Percentiles rank a stretch among this genome's conserved stretches.
Conservation (phyloP, 2,888 invertebrate genomes). For the Lasius platythorax region DNA sequence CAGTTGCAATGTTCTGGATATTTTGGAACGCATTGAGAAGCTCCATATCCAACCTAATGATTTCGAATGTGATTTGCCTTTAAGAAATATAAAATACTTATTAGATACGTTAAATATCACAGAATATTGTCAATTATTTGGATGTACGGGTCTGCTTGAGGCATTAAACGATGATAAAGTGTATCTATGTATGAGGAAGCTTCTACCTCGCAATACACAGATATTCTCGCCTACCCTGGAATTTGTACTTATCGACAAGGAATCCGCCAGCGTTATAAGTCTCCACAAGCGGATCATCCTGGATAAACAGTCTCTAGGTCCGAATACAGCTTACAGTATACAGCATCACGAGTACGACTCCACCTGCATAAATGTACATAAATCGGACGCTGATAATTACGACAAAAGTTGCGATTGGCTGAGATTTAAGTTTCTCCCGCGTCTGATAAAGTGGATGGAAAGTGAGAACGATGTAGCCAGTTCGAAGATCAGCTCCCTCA, state of each 20-base stretch:
- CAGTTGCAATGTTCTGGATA: slow-evolving; percentile 79
- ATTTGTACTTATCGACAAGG: slow-evolving; percentile 83
- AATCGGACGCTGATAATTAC: slow-evolving; percentile 20
- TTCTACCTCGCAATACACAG: slow-evolving; percentile 84
- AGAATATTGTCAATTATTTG: slow-evolving; percentile 75
- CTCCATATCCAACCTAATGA: slow-evolving; percentile 1
- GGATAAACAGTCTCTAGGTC: slow-evolving; percentile 86
- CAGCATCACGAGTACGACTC: slow-evolving; percentile 67
- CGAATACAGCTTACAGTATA: slow-evolving; percentile 76
- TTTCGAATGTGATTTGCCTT: neutral
- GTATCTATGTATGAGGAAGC: slow-evolving; percentile 85
- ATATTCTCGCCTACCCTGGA: slow-evolving; percentile 85
- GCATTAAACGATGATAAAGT: slow-evolving; percentile 70
- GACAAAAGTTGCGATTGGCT: slow-evolving; percentile 87
- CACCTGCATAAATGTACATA: slow-evolving; percentile 62
- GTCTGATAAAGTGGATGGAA: slow-evolving; percentile 89
- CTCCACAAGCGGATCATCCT: slow-evolving; percentile 86
- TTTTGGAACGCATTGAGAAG: slow-evolving; percentile 70
- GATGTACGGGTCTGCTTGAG: slow-evolving; percentile 68
- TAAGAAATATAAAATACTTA: slow-evolving; percentile 69
- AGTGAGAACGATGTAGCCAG: slow-evolving; percentile 78
- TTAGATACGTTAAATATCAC: slow-evolving; percentile 78
- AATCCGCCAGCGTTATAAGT: slow-evolving; percentile 85
- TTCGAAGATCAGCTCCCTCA: slow-evolving; percentile 87
- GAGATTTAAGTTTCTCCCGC: slow-evolving; percentile 87